Evolutionary conservation across 2,113 vertebrate species (phyloP).

Genomic region (Eptesicus fuscus): DNA sequence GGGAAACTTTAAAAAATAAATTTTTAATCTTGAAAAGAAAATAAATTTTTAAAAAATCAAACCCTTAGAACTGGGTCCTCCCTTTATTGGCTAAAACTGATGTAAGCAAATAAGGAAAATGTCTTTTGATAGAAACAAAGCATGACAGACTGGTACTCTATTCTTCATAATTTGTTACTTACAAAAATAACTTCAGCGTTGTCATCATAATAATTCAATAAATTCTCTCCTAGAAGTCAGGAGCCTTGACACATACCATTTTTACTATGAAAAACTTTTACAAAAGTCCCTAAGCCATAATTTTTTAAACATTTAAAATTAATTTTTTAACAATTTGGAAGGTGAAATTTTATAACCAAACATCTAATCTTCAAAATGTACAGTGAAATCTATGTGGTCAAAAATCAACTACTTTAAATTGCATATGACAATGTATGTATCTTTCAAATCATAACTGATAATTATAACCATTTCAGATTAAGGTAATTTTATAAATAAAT

Average conservation of each 20-base stretch:
- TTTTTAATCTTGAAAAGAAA: constrained; percentile 13
- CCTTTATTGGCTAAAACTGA: constrained; percentile 26
- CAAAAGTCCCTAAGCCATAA: background rate
- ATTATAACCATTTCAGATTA: constrained; percentile 14
- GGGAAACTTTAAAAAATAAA: background rate
- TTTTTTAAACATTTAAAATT: constrained; percentile 15
- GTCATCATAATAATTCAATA: constrained; percentile 30
- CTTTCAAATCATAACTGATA: constrained; percentile 33
- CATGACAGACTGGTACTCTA: background rate
- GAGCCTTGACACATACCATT: background rate
- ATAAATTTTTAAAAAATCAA: background rate
- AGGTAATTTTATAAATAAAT: constrained; percentile 43
- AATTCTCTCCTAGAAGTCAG: background rate
- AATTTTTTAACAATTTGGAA: background rate
- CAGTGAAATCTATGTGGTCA: background rate
- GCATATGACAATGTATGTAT: background rate
- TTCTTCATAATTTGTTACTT: constrained; percentile 44
- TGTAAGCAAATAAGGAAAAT: constrained; percentile 9
- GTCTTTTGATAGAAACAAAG: constrained; percentile 31
- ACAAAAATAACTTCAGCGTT: constrained; percentile 49
- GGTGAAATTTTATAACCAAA: constrained; percentile 24
- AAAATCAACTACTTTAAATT: constrained; percentile 37
- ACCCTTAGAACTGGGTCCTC: background rate
- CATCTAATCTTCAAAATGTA: background rate
- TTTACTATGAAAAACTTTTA: constrained; percentile 6